These are phyloP conservation scores for Ctenosaura bakeri DNA, from an alignment of 2,797 vertebrate genomes.

Conservation along the genomic window DNA sequence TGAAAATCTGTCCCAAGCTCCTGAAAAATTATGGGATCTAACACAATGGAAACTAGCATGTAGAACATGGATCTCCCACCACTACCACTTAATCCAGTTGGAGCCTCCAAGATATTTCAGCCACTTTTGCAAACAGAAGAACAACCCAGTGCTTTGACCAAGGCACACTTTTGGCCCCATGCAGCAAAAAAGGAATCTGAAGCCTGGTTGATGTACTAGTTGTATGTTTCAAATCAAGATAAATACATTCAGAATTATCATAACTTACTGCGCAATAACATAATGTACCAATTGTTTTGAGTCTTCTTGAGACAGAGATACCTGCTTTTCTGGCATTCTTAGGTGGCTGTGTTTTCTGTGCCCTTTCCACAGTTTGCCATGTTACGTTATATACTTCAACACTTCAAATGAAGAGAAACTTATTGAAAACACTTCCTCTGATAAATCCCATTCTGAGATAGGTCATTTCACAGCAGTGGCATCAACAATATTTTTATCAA, in stretches of 20 bases:
- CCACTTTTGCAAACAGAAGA: background rate
- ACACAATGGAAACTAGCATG: no score
- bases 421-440: background rate
- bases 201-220: background rate
- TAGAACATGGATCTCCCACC: no score
- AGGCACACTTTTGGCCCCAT: background rate
- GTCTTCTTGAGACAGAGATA: slow-evolving; percentile 9
- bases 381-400: background rate
- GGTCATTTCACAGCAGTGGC: slow-evolving; percentile 4
- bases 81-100: background rate
- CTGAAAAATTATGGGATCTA: no score
- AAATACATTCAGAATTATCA: background rate
- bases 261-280: background rate
- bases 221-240: background rate
- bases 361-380: slow-evolving; percentile 13
- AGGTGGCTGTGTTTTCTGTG: background rate
- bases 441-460: slow-evolving; percentile 3
- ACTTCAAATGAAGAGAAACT: background rate
- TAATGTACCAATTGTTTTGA: slow-evolving; percentile 13
- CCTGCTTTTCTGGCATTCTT: slow-evolving; percentile 39
- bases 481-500: background rate
- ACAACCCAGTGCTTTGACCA: background rate
- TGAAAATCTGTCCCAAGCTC: background rate
- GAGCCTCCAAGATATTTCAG: background rate
- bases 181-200: background rate